These are phyloP conservation scores for Ibidorhyncha struthersii DNA, from an alignment of 2,113 vertebrate species.

Conservation along the genomic window DNA sequence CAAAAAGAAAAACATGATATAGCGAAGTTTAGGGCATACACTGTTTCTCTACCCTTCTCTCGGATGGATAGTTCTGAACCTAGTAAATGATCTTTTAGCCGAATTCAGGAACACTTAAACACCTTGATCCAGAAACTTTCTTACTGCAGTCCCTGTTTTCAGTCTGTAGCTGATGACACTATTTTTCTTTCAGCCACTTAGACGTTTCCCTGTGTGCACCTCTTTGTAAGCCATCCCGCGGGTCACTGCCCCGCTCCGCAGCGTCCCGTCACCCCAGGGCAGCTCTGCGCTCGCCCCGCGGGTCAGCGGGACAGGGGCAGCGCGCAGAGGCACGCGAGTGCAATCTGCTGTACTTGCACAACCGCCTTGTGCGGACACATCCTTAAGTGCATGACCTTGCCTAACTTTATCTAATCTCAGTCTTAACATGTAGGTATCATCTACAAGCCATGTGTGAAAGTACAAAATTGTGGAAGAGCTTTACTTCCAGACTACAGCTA, in stretches of 20 bases:
- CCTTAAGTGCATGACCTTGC: too few relatives aligned
- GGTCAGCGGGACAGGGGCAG: rapidly evolving
- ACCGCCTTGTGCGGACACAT: too few relatives aligned
- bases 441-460: background rate
- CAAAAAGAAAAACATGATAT: background rate
- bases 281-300: rapidly evolving
- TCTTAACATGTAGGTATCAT: too few relatives aligned
- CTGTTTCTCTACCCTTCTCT: background rate
- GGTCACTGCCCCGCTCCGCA: too few relatives aligned
- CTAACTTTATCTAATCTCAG: background rate
- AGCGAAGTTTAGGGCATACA: background rate
- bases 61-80: background rate
- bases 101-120: background rate
- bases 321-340: rapidly evolving
- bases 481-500: background rate
- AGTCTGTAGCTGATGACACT: background rate
- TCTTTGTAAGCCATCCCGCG: background rate
- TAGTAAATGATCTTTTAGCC: background rate
- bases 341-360: background rate
- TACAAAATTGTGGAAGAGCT: background rate
- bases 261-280: background rate
- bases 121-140: background rate
- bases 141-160: background rate
- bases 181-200: background rate
- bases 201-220: background rate